These are phyloP conservation scores for Terrapene triunguis DNA, from an alignment of 2,113 vertebrate genomes.

Conservation along the genomic window DNA sequence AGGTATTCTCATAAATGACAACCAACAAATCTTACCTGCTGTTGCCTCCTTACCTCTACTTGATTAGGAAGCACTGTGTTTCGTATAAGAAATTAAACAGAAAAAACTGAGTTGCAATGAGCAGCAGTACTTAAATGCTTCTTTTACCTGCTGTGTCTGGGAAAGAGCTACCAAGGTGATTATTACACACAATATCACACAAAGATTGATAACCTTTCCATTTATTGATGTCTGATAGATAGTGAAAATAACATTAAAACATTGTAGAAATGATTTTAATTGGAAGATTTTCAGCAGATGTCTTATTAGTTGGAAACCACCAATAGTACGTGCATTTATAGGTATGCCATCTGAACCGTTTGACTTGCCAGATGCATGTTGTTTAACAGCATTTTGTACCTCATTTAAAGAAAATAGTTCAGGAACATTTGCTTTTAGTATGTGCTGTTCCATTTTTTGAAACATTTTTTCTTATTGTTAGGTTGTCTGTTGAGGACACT, in stretches of 20 bases:
- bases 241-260: conserved; percentile 48
- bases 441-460: conserved; percentile 65
- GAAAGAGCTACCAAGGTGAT: conserved; percentile 36
- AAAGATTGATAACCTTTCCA: conserved; percentile 50
- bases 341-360: conserved; percentile 72
- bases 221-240: conserved; percentile 12
- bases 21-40: not conserved
- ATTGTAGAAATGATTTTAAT: conserved; percentile 62
- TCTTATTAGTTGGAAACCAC: conserved; percentile 73
- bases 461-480: conserved; percentile 58
- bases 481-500: conserved; percentile 54
- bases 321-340: conserved; percentile 72
- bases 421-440: conserved; percentile 70
- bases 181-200: not conserved
- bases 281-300: conserved; percentile 71
- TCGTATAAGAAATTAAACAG: not conserved
- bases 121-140: not conserved
- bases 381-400: conserved; percentile 71
- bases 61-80: not conserved
- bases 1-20: not conserved
- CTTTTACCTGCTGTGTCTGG: conserved; percentile 36
- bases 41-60: not conserved
- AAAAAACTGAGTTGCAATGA: not conserved
- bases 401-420: conserved; percentile 64
- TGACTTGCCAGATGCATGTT: conserved; percentile 67